Evolutionary conservation across 2,113 vertebrate species (phyloP).

Genomic region (Sterna hirundo): DNA sequence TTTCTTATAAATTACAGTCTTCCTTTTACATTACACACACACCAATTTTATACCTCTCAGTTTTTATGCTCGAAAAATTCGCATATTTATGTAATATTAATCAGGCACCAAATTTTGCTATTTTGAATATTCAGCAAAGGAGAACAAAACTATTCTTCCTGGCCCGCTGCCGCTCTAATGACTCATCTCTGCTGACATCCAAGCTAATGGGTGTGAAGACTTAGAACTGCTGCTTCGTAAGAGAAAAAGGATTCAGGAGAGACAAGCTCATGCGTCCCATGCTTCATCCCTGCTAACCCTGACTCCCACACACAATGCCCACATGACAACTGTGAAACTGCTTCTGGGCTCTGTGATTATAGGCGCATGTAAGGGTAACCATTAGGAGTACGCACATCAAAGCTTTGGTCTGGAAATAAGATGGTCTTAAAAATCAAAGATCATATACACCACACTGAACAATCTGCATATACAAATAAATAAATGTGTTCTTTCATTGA

Average conservation of each 20-base stretch:
- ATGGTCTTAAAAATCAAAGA: not conserved
- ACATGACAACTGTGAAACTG: not conserved
- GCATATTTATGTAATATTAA: slow-evolving; percentile 55
- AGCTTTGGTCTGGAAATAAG: not conserved
- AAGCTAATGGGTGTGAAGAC: not conserved
- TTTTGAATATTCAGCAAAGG: slow-evolving; percentile 39
- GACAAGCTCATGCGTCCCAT: not conserved
- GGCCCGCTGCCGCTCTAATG: slow-evolving; percentile 35
- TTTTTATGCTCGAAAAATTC: not conserved
- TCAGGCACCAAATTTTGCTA: slow-evolving; percentile 16
- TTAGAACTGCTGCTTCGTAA: slow-evolving; percentile 1
- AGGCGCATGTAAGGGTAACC: not conserved
- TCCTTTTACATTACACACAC: not conserved
- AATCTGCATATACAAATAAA: not conserved
- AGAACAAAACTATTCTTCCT: slow-evolving; percentile 13
- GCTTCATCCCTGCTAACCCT: not conserved
- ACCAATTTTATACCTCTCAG: not conserved
- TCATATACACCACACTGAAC: not conserved
- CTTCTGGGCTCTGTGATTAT: not conserved
- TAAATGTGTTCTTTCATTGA: not conserved
- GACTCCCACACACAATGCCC: not conserved
- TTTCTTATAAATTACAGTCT: slow-evolving; percentile 34
- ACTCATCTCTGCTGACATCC: slow-evolving; percentile 43
- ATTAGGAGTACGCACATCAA: not conserved
- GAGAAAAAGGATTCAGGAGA: slow-evolving; percentile 5